A percentile compares a stretch with the other conserved stretches of the same genome.
Conservation (phyloP, 53 echinoderm and acorn worm genomes). For the Apostichopus leukothele region DNA sequence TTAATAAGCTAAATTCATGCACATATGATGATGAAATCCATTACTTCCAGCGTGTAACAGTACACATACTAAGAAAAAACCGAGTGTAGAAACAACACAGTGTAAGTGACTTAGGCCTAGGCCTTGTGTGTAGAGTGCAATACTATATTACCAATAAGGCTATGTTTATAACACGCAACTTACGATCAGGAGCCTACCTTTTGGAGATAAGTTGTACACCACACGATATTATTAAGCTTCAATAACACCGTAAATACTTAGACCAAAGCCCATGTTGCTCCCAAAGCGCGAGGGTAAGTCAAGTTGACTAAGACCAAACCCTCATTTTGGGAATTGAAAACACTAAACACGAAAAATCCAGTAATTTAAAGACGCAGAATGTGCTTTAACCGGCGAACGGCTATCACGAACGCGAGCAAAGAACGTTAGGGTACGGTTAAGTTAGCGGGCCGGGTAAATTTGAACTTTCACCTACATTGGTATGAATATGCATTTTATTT, state of each 20-base stretch:
- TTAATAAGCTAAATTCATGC: no score
- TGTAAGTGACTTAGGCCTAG: no score
- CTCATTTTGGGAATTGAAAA: conserved; percentile 30
- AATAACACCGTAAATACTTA: background rate
- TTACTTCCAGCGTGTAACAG: no score
- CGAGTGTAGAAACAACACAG: no score
- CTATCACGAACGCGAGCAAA: background rate
- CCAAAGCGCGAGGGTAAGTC: conserved; percentile 23
- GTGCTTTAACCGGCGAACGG: background rate
- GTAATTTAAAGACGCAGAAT: background rate
- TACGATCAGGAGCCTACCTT: no score
- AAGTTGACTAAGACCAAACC: conserved; percentile 15
- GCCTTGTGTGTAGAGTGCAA: no score
- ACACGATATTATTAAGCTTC: conserved; percentile 2
- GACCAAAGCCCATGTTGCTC: conserved; percentile 25
- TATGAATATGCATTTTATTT: conserved; percentile 2
- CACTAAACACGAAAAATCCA: background rate
- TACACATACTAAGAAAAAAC: no score
- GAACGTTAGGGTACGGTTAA: background rate
- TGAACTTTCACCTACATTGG: conserved; percentile 31
- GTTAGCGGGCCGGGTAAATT: background rate
- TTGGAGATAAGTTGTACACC: background rate
- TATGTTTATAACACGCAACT: no score
- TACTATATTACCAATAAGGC: no score
- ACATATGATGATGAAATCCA: no score